Percentiles rank a stretch among this genome's conserved stretches.
These are phyloP conservation scores for Volucella inanis DNA, from an alignment of 2,888 invertebrate species.

Conservation along the genomic window DNA sequence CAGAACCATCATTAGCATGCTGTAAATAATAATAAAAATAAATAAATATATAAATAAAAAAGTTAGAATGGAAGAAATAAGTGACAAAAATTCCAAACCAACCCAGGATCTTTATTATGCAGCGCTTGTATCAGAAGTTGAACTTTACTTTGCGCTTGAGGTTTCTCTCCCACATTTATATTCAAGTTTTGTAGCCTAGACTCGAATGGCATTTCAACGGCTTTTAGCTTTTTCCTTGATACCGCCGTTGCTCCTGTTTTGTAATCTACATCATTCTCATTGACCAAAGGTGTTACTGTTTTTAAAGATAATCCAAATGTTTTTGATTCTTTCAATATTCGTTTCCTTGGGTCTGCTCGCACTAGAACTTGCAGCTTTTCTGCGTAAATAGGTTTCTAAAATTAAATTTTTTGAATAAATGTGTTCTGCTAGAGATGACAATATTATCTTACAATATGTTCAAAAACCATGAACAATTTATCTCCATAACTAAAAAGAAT, in stretches of 20 bases:
- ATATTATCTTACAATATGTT: slow-evolving; percentile 84
- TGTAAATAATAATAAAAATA: slow-evolving; percentile 76
- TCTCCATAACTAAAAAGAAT: slow-evolving; percentile 86
- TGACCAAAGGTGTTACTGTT: slow-evolving; percentile 78
- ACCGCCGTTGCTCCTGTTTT: slow-evolving; percentile 77
- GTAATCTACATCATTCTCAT: slow-evolving; percentile 79
- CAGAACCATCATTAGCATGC: slow-evolving; percentile 89
- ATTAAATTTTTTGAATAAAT: slow-evolving; percentile 32
- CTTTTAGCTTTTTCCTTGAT: slow-evolving; percentile 78
- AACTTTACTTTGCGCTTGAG: slow-evolving; percentile 89
- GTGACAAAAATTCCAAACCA: slow-evolving; percentile 68
- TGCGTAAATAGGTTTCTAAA: slow-evolving; percentile 84
- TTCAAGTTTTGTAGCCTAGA: slow-evolving; percentile 91
- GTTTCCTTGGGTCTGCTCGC: slow-evolving; percentile 80
- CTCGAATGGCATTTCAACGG: slow-evolving; percentile 87
- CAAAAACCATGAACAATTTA: slow-evolving; percentile 85
- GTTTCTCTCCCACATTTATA: slow-evolving; percentile 84
- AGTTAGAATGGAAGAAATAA: not conserved
- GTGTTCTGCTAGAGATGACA: not conserved
- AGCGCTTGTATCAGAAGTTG: slow-evolving; percentile 92
- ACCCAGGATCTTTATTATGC: slow-evolving; percentile 91
- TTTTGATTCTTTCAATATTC: slow-evolving; percentile 73
- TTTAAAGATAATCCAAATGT: slow-evolving; percentile 77
- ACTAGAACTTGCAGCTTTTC: slow-evolving; percentile 84
- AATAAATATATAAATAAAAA: not conserved